These are phyloP conservation scores for Gallinago nigripennis DNA, from an alignment of 2,797 vertebrate species.

Conservation along the genomic window DNA sequence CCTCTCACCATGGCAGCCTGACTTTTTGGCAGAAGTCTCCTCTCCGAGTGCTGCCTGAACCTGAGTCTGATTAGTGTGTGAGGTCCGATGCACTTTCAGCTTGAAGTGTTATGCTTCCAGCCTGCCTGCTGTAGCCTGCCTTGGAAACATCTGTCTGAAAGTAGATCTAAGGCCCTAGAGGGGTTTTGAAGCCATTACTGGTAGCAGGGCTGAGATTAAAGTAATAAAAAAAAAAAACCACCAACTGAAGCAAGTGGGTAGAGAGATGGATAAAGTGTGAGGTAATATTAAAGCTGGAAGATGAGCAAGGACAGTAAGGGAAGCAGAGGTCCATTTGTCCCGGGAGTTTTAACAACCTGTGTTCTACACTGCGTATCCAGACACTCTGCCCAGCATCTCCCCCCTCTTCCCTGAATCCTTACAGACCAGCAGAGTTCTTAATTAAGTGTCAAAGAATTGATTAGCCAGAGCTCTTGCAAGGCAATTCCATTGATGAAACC, in stretches of 20 bases:
- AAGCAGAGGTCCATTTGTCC: slow-evolving; percentile 10
- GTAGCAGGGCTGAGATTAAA: slow-evolving; percentile 52
- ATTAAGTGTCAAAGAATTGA: slow-evolving; percentile 79
- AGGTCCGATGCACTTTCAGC: neutral
- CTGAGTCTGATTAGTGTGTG: neutral
- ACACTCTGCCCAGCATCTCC: neutral
- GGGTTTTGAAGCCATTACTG: slow-evolving; percentile 60
- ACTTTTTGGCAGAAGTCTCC: neutral
- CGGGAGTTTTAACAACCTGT: slow-evolving; percentile 27
- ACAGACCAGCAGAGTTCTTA: slow-evolving; percentile 68
- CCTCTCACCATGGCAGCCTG: neutral
- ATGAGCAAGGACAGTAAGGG: neutral
- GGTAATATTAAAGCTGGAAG: slow-evolving; percentile 15
- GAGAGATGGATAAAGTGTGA: slow-evolving; percentile 2
- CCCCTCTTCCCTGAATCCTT: slow-evolving; percentile 31
- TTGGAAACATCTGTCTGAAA: slow-evolving; percentile 58
- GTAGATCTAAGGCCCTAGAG: slow-evolving; percentile 48
- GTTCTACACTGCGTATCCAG: neutral
- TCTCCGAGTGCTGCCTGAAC: neutral
- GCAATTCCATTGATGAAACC: slow-evolving; percentile 74
- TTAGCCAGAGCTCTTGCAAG: slow-evolving; percentile 65
- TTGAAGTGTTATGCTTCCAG: neutral
- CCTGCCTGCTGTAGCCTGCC: neutral
- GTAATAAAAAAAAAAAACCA: slow-evolving; percentile 42
- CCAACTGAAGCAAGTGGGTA: slow-evolving; percentile 22